Evolutionary conservation across 2,113 vertebrate species (phyloP).

Genomic region (Ammodytes marinus): DNA sequence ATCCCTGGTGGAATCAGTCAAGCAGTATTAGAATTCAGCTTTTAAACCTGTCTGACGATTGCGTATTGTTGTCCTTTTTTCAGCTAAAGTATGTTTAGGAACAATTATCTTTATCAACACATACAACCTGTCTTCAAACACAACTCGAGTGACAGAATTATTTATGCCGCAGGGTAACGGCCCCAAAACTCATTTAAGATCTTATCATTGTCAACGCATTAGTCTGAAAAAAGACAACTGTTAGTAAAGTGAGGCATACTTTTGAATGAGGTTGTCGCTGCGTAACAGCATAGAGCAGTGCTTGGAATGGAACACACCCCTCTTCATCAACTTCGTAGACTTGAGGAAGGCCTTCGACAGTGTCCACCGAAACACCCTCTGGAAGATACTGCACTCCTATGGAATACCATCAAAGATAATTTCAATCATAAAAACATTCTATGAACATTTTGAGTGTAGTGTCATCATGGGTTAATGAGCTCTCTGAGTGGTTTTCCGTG

Average conservation of each 20-base stretch:
- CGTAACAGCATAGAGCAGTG: too few species aligned
- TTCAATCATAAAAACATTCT: too few species aligned
- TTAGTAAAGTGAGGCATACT: not conserved
- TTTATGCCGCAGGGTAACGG: not conserved
- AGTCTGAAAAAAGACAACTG: not conserved
- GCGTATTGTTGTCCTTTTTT: not conserved
- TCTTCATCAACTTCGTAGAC: too few species aligned
- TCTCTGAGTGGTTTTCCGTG: too few species aligned
- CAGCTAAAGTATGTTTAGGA: not conserved
- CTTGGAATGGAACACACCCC: too few species aligned
- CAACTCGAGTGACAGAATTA: not conserved
- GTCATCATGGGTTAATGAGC: too few species aligned
- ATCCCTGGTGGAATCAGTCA: not conserved
- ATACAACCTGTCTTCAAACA: not conserved
- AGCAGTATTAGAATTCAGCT: not conserved
- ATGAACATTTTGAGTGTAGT: too few species aligned
- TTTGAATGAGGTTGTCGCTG: not conserved
- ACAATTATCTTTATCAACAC: not conserved
- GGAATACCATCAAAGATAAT: too few species aligned
- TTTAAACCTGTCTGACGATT: not conserved
- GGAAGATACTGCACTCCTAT: too few species aligned
- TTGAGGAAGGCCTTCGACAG: too few species aligned
- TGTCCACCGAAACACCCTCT: too few species aligned
- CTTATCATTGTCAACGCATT: not conserved
- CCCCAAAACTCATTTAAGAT: not conserved